Conservation (phyloP, 2,113 vertebrate species). For the Gallinago media region DNA sequence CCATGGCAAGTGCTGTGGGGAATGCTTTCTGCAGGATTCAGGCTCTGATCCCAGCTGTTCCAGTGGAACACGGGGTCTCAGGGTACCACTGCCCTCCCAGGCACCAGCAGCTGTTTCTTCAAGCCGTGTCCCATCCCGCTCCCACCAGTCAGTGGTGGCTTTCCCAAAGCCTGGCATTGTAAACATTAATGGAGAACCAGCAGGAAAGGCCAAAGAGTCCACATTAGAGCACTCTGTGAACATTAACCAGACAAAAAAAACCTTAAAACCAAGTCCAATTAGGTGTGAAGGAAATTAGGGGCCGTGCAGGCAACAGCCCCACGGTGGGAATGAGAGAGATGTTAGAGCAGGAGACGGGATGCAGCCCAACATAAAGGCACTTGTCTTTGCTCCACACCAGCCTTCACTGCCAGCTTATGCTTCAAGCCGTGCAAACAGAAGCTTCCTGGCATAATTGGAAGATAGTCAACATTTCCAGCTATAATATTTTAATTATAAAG, state of each 20-base stretch:
- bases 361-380: background rate
- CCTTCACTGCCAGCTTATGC: constrained; percentile 39
- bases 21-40: background rate
- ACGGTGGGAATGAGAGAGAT: background rate
- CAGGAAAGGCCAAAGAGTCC: background rate
- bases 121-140: fast-evolving
- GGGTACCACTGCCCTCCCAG: background rate
- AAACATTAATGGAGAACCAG: background rate
- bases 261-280: constrained; percentile 51
- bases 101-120: fast-evolving
- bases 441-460: constrained; percentile 62
- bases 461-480: constrained; percentile 39
- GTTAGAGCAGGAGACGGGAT: background rate
- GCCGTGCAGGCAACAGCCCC: background rate
- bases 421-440: constrained; percentile 28
- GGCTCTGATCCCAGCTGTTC: background rate
- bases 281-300: constrained; percentile 31
- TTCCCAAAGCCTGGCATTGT: background rate
- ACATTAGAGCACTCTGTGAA: background rate
- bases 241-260: constrained; percentile 24
- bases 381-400: constrained; percentile 40
- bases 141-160: background rate
- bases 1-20: fast-evolving
- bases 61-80: fast-evolving
- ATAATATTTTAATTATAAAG: constrained; percentile 60